A percentile compares a stretch with the other conserved stretches of the same genome.
Evolutionary conservation across 1,140 invertebrate genomes (phyloP).

Genomic region (Chironomus tepperi): DNA sequence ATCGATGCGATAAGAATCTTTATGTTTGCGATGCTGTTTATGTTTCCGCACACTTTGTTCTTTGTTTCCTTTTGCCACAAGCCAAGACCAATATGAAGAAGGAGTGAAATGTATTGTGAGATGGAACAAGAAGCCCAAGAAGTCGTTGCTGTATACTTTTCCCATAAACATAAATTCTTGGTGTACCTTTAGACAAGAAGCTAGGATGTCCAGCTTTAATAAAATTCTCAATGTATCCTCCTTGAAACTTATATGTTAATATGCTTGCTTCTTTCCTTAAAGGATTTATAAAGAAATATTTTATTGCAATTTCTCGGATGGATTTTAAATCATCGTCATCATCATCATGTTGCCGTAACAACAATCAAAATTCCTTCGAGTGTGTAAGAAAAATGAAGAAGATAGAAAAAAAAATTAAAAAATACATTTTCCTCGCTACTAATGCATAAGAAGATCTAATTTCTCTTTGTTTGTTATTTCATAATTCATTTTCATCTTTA

Average conservation of each 20-base stretch:
- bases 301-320: neutral
- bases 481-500: slow-evolving; percentile 12
- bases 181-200: neutral
- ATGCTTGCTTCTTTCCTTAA: too few species aligned
- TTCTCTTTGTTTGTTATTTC: slow-evolving; percentile 19
- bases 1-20: too few species aligned
- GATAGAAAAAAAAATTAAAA: too few species aligned
- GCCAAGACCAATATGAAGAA: neutral
- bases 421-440: neutral
- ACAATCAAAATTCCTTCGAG: neutral
- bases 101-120: neutral
- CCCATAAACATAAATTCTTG: neutral
- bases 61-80: slow-evolving; percentile 1
- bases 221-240: neutral
- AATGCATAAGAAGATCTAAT: neutral
- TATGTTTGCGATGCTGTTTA: neutral
- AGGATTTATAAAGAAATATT: too few species aligned
- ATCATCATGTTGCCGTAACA: neutral
- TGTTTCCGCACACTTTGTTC: slow-evolving; percentile 6
- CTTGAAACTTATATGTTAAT: neutral
- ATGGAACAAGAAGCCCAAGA: neutral
- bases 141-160: neutral
- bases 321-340: neutral
- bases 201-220: neutral
- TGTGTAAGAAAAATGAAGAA: too few species aligned